Evolutionary conservation across 2,888 invertebrate species (phyloP), one percentile per base, ranked within the genome.

Genomic region (Glomeris marginata): DNA sequence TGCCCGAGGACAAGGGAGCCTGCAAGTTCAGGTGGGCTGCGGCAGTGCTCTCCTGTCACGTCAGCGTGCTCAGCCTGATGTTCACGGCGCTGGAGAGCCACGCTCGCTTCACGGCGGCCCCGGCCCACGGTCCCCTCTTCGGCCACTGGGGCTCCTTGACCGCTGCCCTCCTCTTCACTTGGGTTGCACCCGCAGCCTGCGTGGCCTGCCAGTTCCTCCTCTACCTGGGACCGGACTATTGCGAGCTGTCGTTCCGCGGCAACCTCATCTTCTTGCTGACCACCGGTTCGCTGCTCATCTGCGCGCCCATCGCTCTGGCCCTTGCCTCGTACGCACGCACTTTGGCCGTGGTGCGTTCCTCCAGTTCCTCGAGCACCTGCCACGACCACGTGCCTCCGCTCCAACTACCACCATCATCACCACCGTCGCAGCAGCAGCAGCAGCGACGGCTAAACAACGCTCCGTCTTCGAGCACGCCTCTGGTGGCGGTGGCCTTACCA

Each of bases 31-130:
- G 78, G 61, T 81, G 81, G 72, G 76, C 77, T 59, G 64, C 81
- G 13, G 76, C 78, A 4, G 73, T 77, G 16, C 67, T 77, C 1
- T 76, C 81, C 50, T 78, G 80, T 55, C 74, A 78, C 57, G 77
- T 79, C 41, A 77, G 76, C 40, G 72, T 77, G 41, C 65, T 77
- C 44, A 80, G 73, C 20, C 70, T 77, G 49, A 68, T 74, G 45
- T 77, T 77, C 46, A 75, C 77, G n/a, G 76, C 80, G 0, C 65
- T 70, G 1, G 83, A 83, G 62, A 77, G 76, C 59, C 81, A 78
- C 64, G 72, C 74, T 47, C 72, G 61, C 37, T 28, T 28, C 28
- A 28, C 28, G 4, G 3, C 28, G 28, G 28, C 28, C 4, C 28
- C 28, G 28, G 54, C 49, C 6, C 56, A 58, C 38, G 54, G 55